Conservation (phyloP, 2,797 vertebrate genomes). For the Delichon dasypus region DNA sequence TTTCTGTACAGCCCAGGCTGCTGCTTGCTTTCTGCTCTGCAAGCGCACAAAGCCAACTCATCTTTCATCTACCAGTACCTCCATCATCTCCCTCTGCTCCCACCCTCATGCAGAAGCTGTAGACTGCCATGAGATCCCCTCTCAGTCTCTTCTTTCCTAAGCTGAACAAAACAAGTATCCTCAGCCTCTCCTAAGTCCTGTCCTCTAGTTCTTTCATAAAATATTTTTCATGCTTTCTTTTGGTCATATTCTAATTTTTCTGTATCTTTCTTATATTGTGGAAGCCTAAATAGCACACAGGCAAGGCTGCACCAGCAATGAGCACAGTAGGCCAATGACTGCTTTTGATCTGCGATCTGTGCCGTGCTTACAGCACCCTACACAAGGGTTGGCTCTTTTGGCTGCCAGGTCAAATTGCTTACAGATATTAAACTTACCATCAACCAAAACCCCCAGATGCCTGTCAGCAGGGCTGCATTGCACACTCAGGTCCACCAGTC, state of each 20-base stretch:
- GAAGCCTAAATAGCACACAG: background rate
- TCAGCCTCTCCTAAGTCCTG: background rate
- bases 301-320: background rate
- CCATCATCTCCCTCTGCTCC: background rate
- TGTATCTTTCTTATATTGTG: background rate
- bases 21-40: background rate
- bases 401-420: background rate
- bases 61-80: background rate
- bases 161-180: background rate
- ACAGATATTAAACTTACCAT: background rate
- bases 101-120: background rate
- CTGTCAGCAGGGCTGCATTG: background rate
- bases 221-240: background rate
- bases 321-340: background rate
- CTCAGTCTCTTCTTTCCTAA: background rate
- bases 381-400: background rate
- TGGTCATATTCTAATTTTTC: background rate
- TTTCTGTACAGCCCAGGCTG: background rate
- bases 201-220: background rate
- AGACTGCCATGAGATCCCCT: background rate
- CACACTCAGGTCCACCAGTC: background rate
- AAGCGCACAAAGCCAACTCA: accelerated
- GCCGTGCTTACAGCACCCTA: background rate
- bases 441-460: background rate
- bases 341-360: background rate